Evolutionary conservation across 1,140 invertebrate species (phyloP), one percentile per base, ranked within the genome.

Genomic region (Pseudobourletiella spinata): DNA sequence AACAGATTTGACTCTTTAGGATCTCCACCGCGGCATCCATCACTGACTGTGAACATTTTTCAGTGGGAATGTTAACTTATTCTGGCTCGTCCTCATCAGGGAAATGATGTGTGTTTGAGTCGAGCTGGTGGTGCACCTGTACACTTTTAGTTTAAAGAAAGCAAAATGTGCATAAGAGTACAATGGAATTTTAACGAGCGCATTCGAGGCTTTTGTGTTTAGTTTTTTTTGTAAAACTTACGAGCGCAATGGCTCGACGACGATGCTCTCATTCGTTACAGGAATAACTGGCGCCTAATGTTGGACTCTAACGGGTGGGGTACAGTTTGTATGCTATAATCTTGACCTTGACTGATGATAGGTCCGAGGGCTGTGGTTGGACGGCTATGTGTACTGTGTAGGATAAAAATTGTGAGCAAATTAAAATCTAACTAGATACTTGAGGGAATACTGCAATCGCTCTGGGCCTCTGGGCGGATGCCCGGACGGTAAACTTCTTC

Each of bases 181-280:
- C n/a, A n/a, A n/a, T n/a, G n/a, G n/a, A n/a, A n/a, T n/a, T n/a
- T n/a, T n/a, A n/a, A n/a, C n/a, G n/a, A n/a, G n/a, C n/a, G n/a
- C n/a, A n/a, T n/a, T n/a, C n/a, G n/a, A n/a, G n/a, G n/a, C n/a
- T n/a, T n/a, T n/a, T n/a, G n/a, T n/a, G n/a, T n/a, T n/a, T n/a
- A n/a, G n/a, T n/a, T n/a, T n/a, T n/a, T n/a, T n/a, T n/a, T n/a
- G n/a, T n/a, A n/a, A n/a, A 52, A n/a, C n/a, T 71, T 75, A 87
- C 86, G 79, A 86, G 77, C 74, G 83, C 81, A 2, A 87, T 79
- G 16, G 84, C 86, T 73, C 79, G 78, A 66, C 81, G 72, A 61
- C 85, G 82, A 58, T 85, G 77, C 64, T 88, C 83, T 87, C 88
- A 91, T 61, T 89, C 77, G 73, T 86, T 87, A 78, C 84, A 88